Evolutionary conservation across 2,797 vertebrate species (phyloP).

Genomic region (Macrochelys suwanniensis): DNA sequence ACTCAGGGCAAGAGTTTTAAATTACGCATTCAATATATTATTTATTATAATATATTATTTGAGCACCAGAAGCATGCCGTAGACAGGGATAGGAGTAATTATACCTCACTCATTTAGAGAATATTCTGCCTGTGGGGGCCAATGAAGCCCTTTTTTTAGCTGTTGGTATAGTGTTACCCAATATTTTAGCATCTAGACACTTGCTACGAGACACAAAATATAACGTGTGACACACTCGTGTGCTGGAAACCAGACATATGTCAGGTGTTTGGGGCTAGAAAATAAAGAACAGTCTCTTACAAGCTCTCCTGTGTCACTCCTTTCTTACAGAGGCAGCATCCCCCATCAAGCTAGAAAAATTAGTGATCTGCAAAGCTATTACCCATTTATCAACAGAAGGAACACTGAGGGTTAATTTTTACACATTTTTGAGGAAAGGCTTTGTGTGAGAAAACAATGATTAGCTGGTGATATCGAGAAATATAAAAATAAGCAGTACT

Average conservation of each 20-base stretch:
- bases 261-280: fast-evolving
- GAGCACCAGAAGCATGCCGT: not conserved
- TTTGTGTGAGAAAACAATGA: not conserved
- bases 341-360: not conserved
- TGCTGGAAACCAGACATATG: not conserved
- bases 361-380: not conserved
- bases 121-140: not conserved
- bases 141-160: not conserved
- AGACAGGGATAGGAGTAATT: not conserved
- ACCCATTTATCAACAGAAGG: not conserved
- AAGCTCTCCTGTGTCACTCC: not conserved
- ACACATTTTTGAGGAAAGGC: not conserved
- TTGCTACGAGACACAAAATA: not conserved
- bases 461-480: not conserved
- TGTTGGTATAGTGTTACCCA: not conserved
- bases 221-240: not conserved
- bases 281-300: not conserved
- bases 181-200: not conserved
- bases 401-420: not conserved
- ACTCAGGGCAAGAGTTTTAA: not conserved
- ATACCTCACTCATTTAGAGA: not conserved
- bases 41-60: not conserved
- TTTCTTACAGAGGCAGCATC: fast-evolving
- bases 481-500: not conserved
- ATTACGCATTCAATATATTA: not conserved